A percentile compares a stretch with the other conserved stretches of the same genome.
Evolutionary conservation across 2,113 vertebrate genomes (phyloP).

Genomic region (Pimephales promelas): DNA sequence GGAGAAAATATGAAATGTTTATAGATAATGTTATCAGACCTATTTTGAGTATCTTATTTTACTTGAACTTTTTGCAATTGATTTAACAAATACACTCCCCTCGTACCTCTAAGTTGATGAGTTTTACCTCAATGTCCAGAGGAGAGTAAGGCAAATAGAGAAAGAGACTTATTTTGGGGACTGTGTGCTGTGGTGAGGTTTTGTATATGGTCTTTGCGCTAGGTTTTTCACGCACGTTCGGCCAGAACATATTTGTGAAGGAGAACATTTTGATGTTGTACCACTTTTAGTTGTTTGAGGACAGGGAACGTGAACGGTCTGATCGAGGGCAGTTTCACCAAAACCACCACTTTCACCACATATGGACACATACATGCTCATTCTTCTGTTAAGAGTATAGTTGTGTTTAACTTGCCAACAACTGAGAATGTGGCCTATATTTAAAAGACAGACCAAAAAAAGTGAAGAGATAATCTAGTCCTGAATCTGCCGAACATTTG

Average conservation of each 20-base stretch:
- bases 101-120: constrained; percentile 77
- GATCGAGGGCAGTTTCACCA: constrained; percentile 33
- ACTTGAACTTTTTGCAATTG: constrained; percentile 70
- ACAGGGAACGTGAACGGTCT: constrained; percentile 22
- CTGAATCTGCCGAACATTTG: constrained; percentile 29
- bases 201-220: constrained; percentile 32
- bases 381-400: neutral
- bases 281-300: constrained; percentile 31
- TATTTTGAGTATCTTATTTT: constrained; percentile 75
- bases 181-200: constrained; percentile 39
- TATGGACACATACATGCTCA: constrained; percentile 21
- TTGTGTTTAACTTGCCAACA: constrained; percentile 25
- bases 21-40: constrained; percentile 76
- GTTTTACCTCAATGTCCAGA: constrained; percentile 62
- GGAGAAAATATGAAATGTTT: constrained; percentile 69
- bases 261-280: constrained; percentile 28
- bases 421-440: constrained; percentile 19
- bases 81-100: constrained; percentile 71
- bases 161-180: constrained; percentile 23
- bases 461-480: constrained; percentile 58
- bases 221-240: constrained; percentile 16
- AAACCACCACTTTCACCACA: constrained; percentile 30
- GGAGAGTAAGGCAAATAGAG: constrained; percentile 28
- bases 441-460: constrained; percentile 41
- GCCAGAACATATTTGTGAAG: constrained; percentile 25